phyloP scores from a whole-genome alignment of 2,797 vertebrate species.

The Rhinella marina region DNA sequence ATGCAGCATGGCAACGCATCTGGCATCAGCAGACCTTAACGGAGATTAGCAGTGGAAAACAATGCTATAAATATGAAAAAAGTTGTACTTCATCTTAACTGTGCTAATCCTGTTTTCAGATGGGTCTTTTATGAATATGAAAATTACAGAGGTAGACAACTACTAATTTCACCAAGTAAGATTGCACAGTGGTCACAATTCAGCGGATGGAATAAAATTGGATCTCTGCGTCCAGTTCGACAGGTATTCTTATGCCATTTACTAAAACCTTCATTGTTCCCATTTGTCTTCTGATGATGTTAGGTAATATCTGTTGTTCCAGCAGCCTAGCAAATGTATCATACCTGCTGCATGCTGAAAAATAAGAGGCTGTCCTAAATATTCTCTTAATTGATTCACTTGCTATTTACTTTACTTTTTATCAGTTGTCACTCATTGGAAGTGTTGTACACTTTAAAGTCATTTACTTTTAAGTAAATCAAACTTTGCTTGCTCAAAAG shows the following conservation, averaged over 20 bases:
- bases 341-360: background rate
- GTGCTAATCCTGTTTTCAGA: conserved; percentile 70
- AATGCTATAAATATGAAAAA: background rate
- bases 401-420: too few species aligned
- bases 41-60: background rate
- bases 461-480: too few species aligned
- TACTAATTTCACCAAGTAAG: conserved; percentile 81
- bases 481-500: too few species aligned
- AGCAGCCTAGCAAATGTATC: too few species aligned
- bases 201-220: conserved; percentile 81
- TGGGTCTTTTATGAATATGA: conserved; percentile 90
- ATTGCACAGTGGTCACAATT: conserved; percentile 80
- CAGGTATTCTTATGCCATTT: conserved; percentile 78
- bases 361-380: background rate
- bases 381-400: too few species aligned
- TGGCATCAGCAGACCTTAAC: background rate
- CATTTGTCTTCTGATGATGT: background rate
- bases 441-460: too few species aligned
- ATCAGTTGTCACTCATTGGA: too few species aligned
- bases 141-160: conserved; percentile 88
- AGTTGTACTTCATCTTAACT: background rate
- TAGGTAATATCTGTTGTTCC: background rate
- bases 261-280: background rate
- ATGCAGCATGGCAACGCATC: background rate
- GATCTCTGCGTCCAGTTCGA: conserved; percentile 88